phyloP scores from a whole-genome alignment of 1,140 invertebrate genomes.

The Calosoma granatense region DNA sequence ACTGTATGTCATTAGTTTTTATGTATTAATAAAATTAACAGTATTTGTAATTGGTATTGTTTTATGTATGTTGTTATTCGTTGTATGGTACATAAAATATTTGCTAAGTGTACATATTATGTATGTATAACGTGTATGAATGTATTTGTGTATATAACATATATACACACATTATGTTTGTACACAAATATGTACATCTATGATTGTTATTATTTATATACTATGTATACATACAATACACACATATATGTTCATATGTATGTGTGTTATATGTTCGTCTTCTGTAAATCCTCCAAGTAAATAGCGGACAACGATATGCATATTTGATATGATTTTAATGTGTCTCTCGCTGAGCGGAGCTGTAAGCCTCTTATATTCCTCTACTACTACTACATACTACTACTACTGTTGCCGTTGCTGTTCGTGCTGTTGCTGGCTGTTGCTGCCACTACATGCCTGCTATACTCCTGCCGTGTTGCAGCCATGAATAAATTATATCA shows the following conservation, averaged over 20 bases:
- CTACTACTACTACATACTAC: not conserved
- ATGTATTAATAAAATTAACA: too few relatives aligned
- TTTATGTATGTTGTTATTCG: too few relatives aligned
- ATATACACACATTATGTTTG: not conserved
- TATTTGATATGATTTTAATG: constrained; percentile 40
- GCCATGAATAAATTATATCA: constrained; percentile 38
- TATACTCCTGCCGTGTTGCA: constrained; percentile 10
- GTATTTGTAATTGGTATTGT: too few relatives aligned
- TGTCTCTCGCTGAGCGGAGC: constrained; percentile 30
- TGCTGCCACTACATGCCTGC: not conserved
- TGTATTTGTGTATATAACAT: not conserved
- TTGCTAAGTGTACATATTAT: not conserved
- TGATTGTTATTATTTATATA: not conserved
- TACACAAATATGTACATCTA: not conserved
- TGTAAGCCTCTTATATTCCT: constrained; percentile 35
- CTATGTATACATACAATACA: not conserved
- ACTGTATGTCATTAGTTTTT: too few relatives aligned
- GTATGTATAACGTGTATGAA: not conserved
- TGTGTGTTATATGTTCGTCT: not conserved
- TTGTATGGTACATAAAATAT: too few relatives aligned
- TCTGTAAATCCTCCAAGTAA: constrained; percentile 28
- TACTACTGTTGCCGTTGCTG: too few relatives aligned
- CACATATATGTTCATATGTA: not conserved
- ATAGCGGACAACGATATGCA: constrained; percentile 32
- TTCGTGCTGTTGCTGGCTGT: constrained; percentile 26